phyloP scores from a whole-genome alignment of 92 coral and sea anemone species.

The Porites divaricata region DNA sequence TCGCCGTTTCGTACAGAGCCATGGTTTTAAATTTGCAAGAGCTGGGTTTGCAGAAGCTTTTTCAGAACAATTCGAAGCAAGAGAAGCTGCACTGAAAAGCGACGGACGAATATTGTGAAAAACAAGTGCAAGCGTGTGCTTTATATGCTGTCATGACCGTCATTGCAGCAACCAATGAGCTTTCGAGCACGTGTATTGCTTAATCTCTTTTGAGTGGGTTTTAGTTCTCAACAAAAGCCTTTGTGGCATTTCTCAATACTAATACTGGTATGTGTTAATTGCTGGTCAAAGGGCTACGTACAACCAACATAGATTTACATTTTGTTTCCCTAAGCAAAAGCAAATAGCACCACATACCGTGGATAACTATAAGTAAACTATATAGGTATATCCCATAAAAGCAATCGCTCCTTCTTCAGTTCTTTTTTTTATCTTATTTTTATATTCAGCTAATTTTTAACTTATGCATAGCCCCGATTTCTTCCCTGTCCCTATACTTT shows the following conservation, averaged over 20 bases:
- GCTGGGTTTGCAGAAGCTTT: background rate
- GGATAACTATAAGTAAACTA: too few species aligned
- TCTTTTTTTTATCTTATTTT: too few species aligned
- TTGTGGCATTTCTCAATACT: background rate
- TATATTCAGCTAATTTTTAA: too few species aligned
- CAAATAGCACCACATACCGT: background rate
- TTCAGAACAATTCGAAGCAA: background rate
- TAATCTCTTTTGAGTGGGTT: background rate
- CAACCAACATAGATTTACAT: background rate
- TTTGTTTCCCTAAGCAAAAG: background rate
- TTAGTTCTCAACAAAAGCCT: background rate
- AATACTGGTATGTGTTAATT: background rate
- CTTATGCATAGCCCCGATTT: too few species aligned
- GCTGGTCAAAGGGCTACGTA: background rate
- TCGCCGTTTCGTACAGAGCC: constrained; percentile 41
- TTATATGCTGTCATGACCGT: background rate
- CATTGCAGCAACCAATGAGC: constrained; percentile 26
- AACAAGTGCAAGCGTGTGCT: background rate
- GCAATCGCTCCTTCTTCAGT: too few species aligned
- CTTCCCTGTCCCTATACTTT: too few species aligned
- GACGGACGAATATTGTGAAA: background rate
- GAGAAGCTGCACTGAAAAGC: too few species aligned
- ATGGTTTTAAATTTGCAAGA: background rate
- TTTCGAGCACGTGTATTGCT: background rate
- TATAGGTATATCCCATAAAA: too few species aligned